Percentiles rank a stretch among this genome's conserved stretches.
These are phyloP conservation scores for Pyralis farinalis DNA, from an alignment of 2,888 invertebrate species.

Conservation along the genomic window DNA sequence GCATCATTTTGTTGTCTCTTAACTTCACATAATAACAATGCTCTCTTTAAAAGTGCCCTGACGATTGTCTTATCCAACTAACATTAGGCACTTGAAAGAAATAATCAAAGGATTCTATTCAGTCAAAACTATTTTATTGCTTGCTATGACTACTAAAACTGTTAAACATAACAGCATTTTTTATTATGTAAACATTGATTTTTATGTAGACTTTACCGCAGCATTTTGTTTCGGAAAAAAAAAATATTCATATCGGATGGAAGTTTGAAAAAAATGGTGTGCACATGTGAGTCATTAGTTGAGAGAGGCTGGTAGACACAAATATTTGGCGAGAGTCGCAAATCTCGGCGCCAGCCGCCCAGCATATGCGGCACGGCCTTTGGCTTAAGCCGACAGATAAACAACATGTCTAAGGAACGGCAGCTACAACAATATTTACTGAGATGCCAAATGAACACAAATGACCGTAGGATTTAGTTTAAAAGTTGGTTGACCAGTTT, in stretches of 20 bases:
- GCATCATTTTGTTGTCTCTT: conserved; percentile 34
- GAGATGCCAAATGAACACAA: conserved; percentile 72
- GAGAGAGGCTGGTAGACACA: conserved; percentile 47
- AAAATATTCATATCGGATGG: conserved; percentile 33
- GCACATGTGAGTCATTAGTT: conserved; percentile 77
- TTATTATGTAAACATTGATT: conserved; percentile 16
- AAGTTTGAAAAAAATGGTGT: conserved; percentile 35
- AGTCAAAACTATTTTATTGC: conserved; percentile 19
- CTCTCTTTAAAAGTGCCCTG: conserved; percentile 43
- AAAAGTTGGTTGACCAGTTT: conserved; percentile 13
- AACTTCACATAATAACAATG: conserved; percentile 41
- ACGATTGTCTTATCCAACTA: conserved; percentile 33
- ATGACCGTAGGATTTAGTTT: conserved; percentile 72
- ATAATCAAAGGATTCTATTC: too few relatives aligned
- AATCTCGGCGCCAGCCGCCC: conserved; percentile 61
- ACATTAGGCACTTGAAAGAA: too few relatives aligned
- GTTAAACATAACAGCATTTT: conserved; percentile 3
- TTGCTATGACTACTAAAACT: conserved; percentile 13
- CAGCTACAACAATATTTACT: conserved; percentile 72
- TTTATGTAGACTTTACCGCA: conserved; percentile 12
- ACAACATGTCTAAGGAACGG: conserved; percentile 38
- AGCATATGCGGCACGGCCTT: conserved; percentile 45
- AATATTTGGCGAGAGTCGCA: conserved; percentile 72
- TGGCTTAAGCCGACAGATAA: conserved; percentile 36
- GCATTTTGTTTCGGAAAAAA: not conserved